phyloP scores from a whole-genome alignment of 2,888 invertebrate genomes.

The Drosophila ezoana region DNA sequence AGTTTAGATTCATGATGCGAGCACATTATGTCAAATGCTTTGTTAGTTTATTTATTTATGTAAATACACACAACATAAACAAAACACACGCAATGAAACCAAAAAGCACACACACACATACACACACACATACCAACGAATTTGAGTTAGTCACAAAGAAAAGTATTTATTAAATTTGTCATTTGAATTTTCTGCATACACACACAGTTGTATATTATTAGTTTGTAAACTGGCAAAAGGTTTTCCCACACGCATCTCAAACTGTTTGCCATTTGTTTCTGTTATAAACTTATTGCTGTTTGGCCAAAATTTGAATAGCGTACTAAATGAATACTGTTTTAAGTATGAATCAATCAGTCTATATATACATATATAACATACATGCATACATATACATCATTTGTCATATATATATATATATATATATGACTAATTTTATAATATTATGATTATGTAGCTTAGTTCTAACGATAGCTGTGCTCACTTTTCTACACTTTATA shows the following conservation, averaged over 20 bases:
- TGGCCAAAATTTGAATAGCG: conserved; percentile 62
- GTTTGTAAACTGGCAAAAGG: conserved; percentile 34
- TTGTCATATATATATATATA: not conserved
- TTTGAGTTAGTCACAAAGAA: conserved; percentile 63
- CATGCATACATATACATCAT: conserved; percentile 9
- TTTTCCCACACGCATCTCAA: conserved; percentile 31
- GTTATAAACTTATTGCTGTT: conserved; percentile 36
- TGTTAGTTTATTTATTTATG: conserved; percentile 77
- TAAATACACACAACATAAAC: conserved; percentile 45
- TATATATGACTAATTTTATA: conserved; percentile 34
- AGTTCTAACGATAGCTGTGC: conserved; percentile 62
- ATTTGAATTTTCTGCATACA: conserved; percentile 44
- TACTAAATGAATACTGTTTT: conserved; percentile 69
- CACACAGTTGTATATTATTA: conserved; percentile 32
- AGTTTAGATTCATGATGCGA: conserved; percentile 21
- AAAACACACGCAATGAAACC: conserved; percentile 25
- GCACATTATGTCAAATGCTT: conserved; percentile 48
- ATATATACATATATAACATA: conserved; percentile 34
- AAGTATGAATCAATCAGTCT: conserved; percentile 62
- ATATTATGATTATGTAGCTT: conserved; percentile 72
- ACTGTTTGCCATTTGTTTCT: conserved; percentile 61
- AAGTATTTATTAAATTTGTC: conserved; percentile 56
- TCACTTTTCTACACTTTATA: conserved; percentile 71
- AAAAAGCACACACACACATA: conserved; percentile 28
- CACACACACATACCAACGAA: conserved; percentile 55